A percentile compares a stretch with the other conserved stretches of the same genome.
Conservation (phyloP, 2,797 vertebrate species). For the Florisuga fusca region DNA sequence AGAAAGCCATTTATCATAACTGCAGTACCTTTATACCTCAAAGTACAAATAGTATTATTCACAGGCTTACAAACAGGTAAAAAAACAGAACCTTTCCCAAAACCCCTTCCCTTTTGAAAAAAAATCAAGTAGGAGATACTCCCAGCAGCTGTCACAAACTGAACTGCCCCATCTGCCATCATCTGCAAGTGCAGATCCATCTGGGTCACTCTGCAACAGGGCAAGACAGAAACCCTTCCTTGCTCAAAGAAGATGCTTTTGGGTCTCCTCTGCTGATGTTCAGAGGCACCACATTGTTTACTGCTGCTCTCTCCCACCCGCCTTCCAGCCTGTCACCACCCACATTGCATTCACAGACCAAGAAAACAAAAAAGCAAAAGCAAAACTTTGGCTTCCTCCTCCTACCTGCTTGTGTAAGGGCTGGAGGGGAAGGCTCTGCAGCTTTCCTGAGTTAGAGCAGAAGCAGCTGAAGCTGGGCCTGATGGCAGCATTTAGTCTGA, state of each 20-base stretch:
- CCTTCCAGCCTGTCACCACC: neutral
- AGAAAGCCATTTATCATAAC: conserved; percentile 30
- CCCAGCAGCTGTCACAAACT: neutral
- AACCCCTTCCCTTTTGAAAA: neutral
- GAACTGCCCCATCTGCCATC: conserved; percentile 12
- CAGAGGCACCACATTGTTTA: neutral
- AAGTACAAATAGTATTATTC: conserved; percentile 56
- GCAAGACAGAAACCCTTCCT: neutral
- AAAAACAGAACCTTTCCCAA: neutral
- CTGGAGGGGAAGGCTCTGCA: neutral
- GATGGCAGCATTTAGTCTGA: neutral
- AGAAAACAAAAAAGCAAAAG: neutral
- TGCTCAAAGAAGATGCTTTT: neutral
- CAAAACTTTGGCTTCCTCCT: neutral
- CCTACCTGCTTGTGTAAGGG: neutral
- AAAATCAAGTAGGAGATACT: neutral
- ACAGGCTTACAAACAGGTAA: conserved; percentile 31
- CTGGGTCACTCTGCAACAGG: neutral
- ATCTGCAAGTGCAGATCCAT: neutral
- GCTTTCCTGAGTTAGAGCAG: neutral
- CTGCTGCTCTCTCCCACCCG: neutral
- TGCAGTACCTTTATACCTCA: conserved; percentile 33
- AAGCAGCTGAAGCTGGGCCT: neutral
- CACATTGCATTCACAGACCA: fast-evolving
- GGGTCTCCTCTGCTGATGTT: neutral